phyloP scores from a whole-genome alignment of 2,797 vertebrate species.

The Xenopus petersii region DNA sequence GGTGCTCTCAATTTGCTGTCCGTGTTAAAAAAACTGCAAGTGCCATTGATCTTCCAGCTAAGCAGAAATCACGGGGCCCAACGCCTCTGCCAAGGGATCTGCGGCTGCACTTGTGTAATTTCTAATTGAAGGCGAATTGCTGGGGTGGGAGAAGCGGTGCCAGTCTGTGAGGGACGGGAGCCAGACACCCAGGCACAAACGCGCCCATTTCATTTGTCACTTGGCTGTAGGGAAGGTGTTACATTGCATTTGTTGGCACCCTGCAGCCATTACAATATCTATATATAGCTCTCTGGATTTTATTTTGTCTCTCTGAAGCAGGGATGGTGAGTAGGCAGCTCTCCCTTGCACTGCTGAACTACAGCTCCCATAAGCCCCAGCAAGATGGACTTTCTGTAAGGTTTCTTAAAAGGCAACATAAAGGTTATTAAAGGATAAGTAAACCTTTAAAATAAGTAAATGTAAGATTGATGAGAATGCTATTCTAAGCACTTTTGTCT shows the following conservation, averaged over 20 bases:
- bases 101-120: constrained; percentile 28
- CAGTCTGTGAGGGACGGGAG: constrained; percentile 19
- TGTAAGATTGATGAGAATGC: no score
- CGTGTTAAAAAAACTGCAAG: neutral
- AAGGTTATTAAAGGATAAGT: no score
- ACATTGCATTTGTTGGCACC: constrained; percentile 2
- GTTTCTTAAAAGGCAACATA: no score
- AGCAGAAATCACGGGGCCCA: constrained; percentile 3
- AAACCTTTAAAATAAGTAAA: no score
- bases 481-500: no score
- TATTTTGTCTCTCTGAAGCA: no score
- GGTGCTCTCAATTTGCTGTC: neutral
- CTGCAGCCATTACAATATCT: neutral
- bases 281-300: no score
- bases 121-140: constrained; percentile 43
- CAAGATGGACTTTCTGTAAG: no score
- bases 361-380: no score
- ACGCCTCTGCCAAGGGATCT: constrained; percentile 13
- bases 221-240: constrained; percentile 7
- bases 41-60: constrained; percentile 22
- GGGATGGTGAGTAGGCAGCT: no score
- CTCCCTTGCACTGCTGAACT: no score
- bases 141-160: constrained; percentile 12
- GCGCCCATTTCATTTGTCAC: constrained; percentile 32
- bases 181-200: constrained; percentile 21